Base-by-base conservation (phyloP, 2,113 vertebrate species). In the Eleginops maclovinus region DNA sequence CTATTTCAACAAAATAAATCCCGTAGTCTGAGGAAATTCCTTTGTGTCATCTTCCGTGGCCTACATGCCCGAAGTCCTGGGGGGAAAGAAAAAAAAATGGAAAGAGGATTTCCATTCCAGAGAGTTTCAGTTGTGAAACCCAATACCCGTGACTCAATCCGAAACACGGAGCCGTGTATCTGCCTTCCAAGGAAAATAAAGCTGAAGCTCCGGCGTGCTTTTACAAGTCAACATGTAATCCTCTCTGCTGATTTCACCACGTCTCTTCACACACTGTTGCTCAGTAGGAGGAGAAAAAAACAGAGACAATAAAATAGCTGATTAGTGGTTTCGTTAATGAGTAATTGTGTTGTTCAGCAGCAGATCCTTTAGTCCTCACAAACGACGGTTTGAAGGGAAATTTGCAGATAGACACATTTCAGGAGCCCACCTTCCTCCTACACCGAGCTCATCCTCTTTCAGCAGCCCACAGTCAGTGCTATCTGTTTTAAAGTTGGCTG, bases 371-470 rank as follows among this genome's bases (percentile, higher is more conserved):
- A 56, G 22, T 81, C 70, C 77, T 6, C 3, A 86, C 85, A 69
- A 92, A 91, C 65, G 72, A 54, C 82, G 81, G 56, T 58, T 75
- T 51, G 59, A 89, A 72, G 84, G 85, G 87, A 92, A 93, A 92
- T 83, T 88, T 96, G 96, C 97, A 95, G 93, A 96, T 93, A 94
- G 91, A 93, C 95, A 95, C 94, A 96, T 96, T 97, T 94, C 93
- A 94, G 75, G 71, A 87, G 90, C 93, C 91, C 83, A 90, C 88
- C 90, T 94, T 93, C 96, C 95, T 95, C 97, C 97, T 93, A 96
- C 96, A 87, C 92, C 77, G 91, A 81, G 91, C 86, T 86, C 93
- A 90, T 87, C 88, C 86, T 92, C 93, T 75, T 92, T 90, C 91
- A 93, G 91, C 91, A 87, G 79, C 83, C 82, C 84, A 87, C 93